phyloP scores from a whole-genome alignment of 2,113 vertebrate species.

The Semicossyphus pulcher region DNA sequence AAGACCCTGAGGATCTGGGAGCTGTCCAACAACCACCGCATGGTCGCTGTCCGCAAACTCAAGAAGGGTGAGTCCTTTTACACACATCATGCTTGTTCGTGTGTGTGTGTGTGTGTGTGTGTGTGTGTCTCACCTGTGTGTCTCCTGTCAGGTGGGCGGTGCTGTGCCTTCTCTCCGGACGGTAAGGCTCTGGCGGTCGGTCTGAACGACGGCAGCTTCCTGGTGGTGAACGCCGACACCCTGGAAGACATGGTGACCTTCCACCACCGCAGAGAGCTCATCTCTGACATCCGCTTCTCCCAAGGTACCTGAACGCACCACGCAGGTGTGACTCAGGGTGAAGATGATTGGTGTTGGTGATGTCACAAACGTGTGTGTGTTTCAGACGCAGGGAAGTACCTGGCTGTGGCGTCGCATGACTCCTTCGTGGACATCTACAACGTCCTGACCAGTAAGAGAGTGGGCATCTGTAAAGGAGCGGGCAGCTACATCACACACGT shows the following conservation, averaged over 20 bases:
- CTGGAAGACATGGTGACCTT: slow-evolving; percentile 99
- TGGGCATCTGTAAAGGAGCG: slow-evolving; percentile 96
- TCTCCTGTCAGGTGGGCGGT: slow-evolving; percentile 88
- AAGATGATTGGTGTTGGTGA: background rate
- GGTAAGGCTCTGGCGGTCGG: slow-evolving; percentile 97
- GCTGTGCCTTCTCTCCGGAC: slow-evolving; percentile 97
- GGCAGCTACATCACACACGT: slow-evolving; percentile 95
- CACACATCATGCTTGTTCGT: background rate
- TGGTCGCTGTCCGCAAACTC: slow-evolving; percentile 97
- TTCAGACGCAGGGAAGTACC: slow-evolving; percentile 94
- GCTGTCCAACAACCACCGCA: slow-evolving; percentile 94
- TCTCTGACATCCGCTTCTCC: slow-evolving; percentile 97
- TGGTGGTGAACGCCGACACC: slow-evolving; percentile 97
- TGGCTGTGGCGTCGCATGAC: slow-evolving; percentile 98
- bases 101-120: background rate
- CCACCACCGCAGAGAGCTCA: slow-evolving; percentile 97
- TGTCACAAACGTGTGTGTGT: slow-evolving; percentile 11
- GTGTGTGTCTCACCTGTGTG: background rate
- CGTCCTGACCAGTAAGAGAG: slow-evolving; percentile 95
- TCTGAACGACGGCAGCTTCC: slow-evolving; percentile 95
- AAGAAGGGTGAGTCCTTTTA: slow-evolving; percentile 89
- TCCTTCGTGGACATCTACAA: slow-evolving; percentile 99
- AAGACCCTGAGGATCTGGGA: slow-evolving; percentile 98
- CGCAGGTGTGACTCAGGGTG: background rate
- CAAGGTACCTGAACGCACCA: slow-evolving; percentile 83